Evolutionary conservation across 2,797 vertebrate genomes (phyloP).

Genomic region (Rhinichthys osculus): DNA sequence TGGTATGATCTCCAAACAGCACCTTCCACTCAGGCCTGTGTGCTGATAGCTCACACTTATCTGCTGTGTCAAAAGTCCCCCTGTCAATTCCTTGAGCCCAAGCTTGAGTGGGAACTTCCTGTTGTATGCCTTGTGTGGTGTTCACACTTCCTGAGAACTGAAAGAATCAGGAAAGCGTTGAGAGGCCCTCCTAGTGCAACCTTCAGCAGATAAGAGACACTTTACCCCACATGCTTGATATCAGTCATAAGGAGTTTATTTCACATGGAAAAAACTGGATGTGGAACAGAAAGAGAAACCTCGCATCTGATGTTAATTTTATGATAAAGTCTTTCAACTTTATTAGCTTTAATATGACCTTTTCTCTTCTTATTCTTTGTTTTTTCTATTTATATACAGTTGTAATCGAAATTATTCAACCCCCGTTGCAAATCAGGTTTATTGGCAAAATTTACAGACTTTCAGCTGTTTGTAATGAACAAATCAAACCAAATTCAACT

Average conservation of each 20-base stretch:
- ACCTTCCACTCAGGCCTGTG: not conserved
- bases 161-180: slow-evolving; percentile 23
- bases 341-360: too few relatives aligned
- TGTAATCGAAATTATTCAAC: too few relatives aligned
- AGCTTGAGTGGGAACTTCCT: slow-evolving; percentile 36
- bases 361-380: too few relatives aligned
- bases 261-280: not conserved
- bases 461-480: too few relatives aligned
- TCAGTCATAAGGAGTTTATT: not conserved
- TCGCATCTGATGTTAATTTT: not conserved
- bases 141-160: slow-evolving; percentile 37
- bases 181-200: not conserved
- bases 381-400: too few relatives aligned
- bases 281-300: not conserved
- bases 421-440: too few relatives aligned
- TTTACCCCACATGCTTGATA: not conserved
- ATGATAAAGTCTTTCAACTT: not conserved
- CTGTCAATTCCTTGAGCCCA: not conserved
- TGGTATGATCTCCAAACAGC: not conserved
- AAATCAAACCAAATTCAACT: too few relatives aligned
- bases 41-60: slow-evolving; percentile 19
- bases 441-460: too few relatives aligned
- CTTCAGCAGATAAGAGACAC: slow-evolving; percentile 4
- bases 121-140: slow-evolving; percentile 17
- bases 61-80: slow-evolving; percentile 15